These are phyloP conservation scores for Erythrocebus patas DNA, from an alignment of 2,113 vertebrate species.

Conservation along the genomic window DNA sequence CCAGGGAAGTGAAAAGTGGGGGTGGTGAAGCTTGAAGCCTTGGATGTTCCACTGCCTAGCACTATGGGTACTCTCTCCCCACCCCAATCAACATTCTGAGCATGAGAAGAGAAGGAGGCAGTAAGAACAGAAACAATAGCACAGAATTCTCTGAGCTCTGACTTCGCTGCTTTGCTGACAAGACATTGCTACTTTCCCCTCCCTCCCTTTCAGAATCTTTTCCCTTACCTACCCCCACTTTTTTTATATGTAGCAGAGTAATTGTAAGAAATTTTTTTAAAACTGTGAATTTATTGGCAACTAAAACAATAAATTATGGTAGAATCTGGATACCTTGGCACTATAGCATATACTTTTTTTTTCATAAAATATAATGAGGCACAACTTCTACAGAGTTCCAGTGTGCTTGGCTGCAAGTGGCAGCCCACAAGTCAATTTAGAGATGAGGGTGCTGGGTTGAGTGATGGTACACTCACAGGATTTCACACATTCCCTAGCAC, in stretches of 20 bases:
- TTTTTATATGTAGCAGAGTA: neutral
- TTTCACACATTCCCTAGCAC: neutral
- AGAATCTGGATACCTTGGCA: neutral
- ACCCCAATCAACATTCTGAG: slow-evolving; percentile 36
- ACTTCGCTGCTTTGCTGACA: neutral
- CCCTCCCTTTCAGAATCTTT: neutral
- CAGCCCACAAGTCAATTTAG: neutral
- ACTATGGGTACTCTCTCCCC: neutral
- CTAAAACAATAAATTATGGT: neutral
- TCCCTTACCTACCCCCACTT: accelerated
- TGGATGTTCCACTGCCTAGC: neutral
- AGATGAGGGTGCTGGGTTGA: neutral
- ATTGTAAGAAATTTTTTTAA: neutral
- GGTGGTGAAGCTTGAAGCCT: neutral
- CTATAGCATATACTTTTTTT: neutral
- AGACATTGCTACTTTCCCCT: neutral
- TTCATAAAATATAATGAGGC: neutral
- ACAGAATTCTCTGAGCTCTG: neutral
- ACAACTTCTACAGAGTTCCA: neutral
- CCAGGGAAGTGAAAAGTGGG: neutral
- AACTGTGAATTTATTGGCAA: slow-evolving; percentile 8
- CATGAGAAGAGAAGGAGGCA: slow-evolving; percentile 21
- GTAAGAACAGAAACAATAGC: slow-evolving; percentile 16
- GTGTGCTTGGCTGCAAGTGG: neutral
- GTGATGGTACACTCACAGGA: neutral